Base-by-base conservation (phyloP, 2,113 vertebrate species). In the Entelurus aequoreus region DNA sequence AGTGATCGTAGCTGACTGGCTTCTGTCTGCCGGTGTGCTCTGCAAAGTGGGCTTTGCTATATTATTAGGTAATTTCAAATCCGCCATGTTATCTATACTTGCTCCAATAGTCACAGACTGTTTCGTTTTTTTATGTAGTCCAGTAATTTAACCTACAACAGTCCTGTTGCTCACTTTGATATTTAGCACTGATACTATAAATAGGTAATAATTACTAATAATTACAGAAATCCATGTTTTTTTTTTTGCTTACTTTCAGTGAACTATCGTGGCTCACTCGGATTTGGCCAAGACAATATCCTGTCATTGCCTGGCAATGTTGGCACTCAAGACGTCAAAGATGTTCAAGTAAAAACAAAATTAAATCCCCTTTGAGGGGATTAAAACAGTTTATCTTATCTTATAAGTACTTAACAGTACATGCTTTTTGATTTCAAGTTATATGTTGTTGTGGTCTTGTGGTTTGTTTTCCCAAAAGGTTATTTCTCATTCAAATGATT, bases 261-360 rank as follows among this genome's bases (percentile, higher is more conserved):
- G 76, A 98, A 99, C 79, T 98, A 98, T 75, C 92, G 96, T 0
- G 96, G 95, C 35, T 98, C 97, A 0, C 72, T 92, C 36, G 97
- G 96, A 55, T 98, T 91, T 2, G 97, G 97, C 54, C 96, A 98
- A 85, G 93, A 98, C 86, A 94, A 48, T 1, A 86, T 99, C 74
- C 70, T 83, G 53, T 97, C 94, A 4, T 84, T 99, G 63, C 93
- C 85, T 0, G 96, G 96, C 55, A 93, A 92, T 2, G 82, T 94
- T 59, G 97, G 95, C 71, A 80, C 82, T 0, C 96, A 98, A 81
- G 97, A 98, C 0, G 94, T 98, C 50, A 86, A 64, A 14, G 97
- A 99, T 35, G 93, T 98, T 63, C 96, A 99, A 86, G 97, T 99
- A 88, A 82, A 71, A 68, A 54, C n/a, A n/a, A 35, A 51, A 5